Evolutionary conservation across 2,797 vertebrate species (phyloP).

Genomic region (Sarcophilus harrisii): DNA sequence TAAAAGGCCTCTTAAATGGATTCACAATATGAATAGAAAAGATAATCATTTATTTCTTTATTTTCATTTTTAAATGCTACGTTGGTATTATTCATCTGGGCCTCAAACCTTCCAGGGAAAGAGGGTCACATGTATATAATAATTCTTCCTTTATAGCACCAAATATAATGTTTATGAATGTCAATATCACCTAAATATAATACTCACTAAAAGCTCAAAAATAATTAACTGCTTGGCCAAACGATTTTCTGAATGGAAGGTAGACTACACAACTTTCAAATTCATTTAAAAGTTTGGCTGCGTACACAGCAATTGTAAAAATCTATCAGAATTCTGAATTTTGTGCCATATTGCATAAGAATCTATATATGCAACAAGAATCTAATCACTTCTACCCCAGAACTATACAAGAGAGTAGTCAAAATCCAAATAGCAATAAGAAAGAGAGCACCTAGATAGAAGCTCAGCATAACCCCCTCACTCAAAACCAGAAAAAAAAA

Average conservation of each 20-base stretch:
- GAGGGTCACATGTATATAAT: accelerated
- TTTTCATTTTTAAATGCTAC: not conserved
- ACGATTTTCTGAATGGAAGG: not conserved
- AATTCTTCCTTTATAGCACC: accelerated
- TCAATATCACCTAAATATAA: not conserved
- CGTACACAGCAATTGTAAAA: not conserved
- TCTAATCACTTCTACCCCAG: not conserved
- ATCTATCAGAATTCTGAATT: not conserved
- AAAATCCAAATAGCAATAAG: not conserved
- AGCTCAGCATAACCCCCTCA: not conserved
- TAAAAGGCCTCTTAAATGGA: not conserved
- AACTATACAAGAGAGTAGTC: not conserved
- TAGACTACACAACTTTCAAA: not conserved
- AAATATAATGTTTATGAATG: not conserved
- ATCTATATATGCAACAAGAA: not conserved
- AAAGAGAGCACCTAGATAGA: not conserved
- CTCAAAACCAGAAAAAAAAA: not conserved
- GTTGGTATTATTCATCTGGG: accelerated
- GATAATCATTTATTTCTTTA: not conserved
- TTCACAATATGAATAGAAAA: not conserved
- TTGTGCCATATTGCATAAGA: not conserved
- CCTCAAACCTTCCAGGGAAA: accelerated
- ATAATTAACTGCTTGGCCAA: not conserved
- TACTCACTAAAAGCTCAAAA: not conserved
- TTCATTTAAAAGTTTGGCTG: not conserved